Base-by-base conservation (phyloP, 2,113 vertebrate genomes). In the Ginglymostoma cirratum region DNA sequence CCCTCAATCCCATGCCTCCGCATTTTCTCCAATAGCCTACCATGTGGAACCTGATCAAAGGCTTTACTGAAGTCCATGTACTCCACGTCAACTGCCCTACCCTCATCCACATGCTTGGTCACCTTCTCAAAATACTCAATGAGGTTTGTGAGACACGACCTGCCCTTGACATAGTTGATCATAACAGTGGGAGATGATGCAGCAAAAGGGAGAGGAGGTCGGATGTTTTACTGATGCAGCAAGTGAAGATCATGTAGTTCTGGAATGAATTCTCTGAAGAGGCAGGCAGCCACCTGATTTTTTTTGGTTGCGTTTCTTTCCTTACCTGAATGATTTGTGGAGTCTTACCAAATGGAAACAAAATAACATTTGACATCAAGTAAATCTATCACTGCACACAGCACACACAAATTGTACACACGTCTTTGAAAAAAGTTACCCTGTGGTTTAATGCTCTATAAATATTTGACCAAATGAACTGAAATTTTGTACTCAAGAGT, bases 171-270 rank as follows among this genome's bases (percentile, higher is more conserved):
- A n/a, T 55, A 30, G 34, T 30, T 90, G 52, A 61, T 65, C 61
- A 14, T 14, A n/a, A n/a, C 6, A 67, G 61, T 66, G 61, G 61
- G 89, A 93, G 89, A 93, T 61, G 21, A 93, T n/a, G 61, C 89
- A 93, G 89, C 89, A 67, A 19, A 67, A 61, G 89, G 89, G 55
- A 66, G 34, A 66, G 55, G 55, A 21, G 89, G 61, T 93, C 67
- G 89, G 89, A 66, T 4, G 17, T 66, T 93, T 93, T 93, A 95
- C 38, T 95, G 92, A 55, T 42, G n/a, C 92, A 95, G 93, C 69
- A 72, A 95, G 93, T 70, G 93, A 95, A 95, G 66, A 69, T 95
- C 93, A 70, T 72, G 67, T 70, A 95, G 93, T 72, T 48, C 65
- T 95, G 42, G 93, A 48, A 8, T 48, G 93, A 95, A 45, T 72